Percentiles rank a stretch among this genome's conserved stretches.
phyloP scores from a whole-genome alignment of 2,888 invertebrate species.

The Eupithecia subfuscata region DNA sequence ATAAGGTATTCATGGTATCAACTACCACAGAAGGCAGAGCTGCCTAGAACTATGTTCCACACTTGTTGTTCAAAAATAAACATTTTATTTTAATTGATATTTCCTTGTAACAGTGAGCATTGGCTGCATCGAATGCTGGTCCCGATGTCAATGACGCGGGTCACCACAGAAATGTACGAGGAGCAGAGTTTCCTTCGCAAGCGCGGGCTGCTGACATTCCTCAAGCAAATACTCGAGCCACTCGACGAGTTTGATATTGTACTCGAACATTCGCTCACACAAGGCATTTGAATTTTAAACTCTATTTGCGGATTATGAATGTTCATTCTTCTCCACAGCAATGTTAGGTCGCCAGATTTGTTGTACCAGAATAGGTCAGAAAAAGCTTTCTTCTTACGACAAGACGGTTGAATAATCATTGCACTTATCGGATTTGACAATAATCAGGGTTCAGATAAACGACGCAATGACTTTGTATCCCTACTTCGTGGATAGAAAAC shows the following conservation, averaged over 20 bases:
- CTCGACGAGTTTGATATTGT: constrained; percentile 95
- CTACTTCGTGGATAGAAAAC: neutral
- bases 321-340: neutral
- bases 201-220: constrained; percentile 92
- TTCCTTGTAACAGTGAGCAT: constrained; percentile 87
- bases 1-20: neutral
- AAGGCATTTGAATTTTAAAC: constrained; percentile 69
- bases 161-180: constrained; percentile 97
- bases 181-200: constrained; percentile 97
- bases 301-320: neutral
- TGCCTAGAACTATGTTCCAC: neutral
- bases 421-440: neutral
- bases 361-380: neutral
- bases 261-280: constrained; percentile 93
- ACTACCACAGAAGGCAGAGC: neutral
- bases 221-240: constrained; percentile 95
- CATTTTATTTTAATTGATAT: neutral
- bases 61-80: neutral
- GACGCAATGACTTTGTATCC: neutral
- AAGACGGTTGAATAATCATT: neutral
- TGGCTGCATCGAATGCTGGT: constrained; percentile 95
- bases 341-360: neutral
- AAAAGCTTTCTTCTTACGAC: neutral
- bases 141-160: constrained; percentile 95
- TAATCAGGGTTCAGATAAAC: neutral